Conservation (phyloP, 2,888 invertebrate species). For the Cosmopolites sordidus region DNA sequence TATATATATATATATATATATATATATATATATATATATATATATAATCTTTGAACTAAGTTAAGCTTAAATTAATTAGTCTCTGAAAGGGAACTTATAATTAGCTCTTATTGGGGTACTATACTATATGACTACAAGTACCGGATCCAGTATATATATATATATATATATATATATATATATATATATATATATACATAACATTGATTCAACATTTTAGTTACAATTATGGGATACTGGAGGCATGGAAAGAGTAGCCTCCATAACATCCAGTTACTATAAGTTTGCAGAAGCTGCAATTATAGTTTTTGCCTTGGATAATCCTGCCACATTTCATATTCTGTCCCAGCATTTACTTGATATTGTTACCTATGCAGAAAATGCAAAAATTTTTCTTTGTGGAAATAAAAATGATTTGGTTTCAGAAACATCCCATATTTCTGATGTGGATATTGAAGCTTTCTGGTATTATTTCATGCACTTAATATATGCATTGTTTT, state of each 20-base stretch:
- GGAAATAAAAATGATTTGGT: conserved; percentile 83
- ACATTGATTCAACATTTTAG: conserved; percentile 48
- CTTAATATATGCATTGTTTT: background rate
- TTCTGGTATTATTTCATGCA: conserved; percentile 62
- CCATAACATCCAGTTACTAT: conserved; percentile 92
- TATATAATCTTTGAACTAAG: too few relatives aligned
- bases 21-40: too few relatives aligned
- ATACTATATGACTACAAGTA: conserved; percentile 32
- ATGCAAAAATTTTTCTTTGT: conserved; percentile 91
- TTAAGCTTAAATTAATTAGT: too few relatives aligned
- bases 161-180: too few relatives aligned
- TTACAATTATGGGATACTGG: conserved; percentile 95
- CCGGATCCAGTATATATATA: too few relatives aligned
- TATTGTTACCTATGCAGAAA: conserved; percentile 90
- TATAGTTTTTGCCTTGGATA: conserved; percentile 85
- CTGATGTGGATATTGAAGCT: conserved; percentile 81
- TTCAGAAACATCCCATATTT: conserved; percentile 67
- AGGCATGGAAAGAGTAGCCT: conserved; percentile 94
- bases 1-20: too few relatives aligned
- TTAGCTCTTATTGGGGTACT: too few relatives aligned
- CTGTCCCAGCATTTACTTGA: conserved; percentile 89
- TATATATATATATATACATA: too few relatives aligned
- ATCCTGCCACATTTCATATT: conserved; percentile 87
- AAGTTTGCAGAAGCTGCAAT: conserved; percentile 94
- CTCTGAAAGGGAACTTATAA: too few relatives aligned